These are phyloP conservation scores for Penelope pileata DNA, from an alignment of 2,113 vertebrate genomes.

Conservation along the genomic window DNA sequence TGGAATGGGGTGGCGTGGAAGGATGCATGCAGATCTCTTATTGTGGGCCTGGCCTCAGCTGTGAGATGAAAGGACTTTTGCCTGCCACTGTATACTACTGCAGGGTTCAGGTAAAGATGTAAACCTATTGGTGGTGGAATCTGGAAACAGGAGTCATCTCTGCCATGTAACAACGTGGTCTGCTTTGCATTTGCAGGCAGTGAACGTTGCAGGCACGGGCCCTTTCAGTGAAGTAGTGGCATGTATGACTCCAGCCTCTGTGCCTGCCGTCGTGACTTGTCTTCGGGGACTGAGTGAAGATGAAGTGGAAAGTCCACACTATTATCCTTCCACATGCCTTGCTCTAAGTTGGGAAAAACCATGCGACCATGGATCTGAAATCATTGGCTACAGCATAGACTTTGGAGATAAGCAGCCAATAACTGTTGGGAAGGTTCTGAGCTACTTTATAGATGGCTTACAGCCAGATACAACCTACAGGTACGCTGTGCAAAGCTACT, in stretches of 20 bases:
- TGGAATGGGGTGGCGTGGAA: constrained; percentile 95
- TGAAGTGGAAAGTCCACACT: constrained; percentile 80
- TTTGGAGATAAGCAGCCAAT: constrained; percentile 92
- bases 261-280: constrained; percentile 88
- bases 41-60: constrained; percentile 83
- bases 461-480: constrained; percentile 98
- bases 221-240: constrained; percentile 90
- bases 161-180: not conserved
- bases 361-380: constrained; percentile 91
- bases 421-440: constrained; percentile 84
- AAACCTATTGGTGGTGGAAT: not conserved
- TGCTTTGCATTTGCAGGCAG: constrained; percentile 77
- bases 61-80: constrained; percentile 92
- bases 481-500: constrained; percentile 63
- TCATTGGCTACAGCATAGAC: constrained; percentile 94
- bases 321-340: constrained; percentile 93
- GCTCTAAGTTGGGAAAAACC: constrained; percentile 91
- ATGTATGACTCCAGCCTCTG: constrained; percentile 91
- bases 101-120: constrained; percentile 87
- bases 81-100: constrained; percentile 94
- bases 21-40: constrained; percentile 92
- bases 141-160: not conserved
- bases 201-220: constrained; percentile 89
- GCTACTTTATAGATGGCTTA: constrained; percentile 87
- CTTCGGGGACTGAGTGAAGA: constrained; percentile 86